Base-by-base conservation (phyloP, 2,888 invertebrate species). In the Eupithecia pulchellata region DNA sequence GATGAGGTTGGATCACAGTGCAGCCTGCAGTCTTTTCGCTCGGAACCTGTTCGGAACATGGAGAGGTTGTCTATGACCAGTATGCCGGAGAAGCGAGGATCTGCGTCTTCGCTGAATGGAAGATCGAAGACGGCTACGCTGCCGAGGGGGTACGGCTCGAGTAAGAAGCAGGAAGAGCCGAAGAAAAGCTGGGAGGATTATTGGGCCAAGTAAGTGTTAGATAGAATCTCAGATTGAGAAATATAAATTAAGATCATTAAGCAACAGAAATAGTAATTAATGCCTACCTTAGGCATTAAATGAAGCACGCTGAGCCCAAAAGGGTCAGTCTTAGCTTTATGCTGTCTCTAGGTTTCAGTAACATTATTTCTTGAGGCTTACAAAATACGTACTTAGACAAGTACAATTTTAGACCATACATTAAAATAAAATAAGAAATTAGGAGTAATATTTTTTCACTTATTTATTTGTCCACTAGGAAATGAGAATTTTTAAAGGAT, bases 161-260 rank as follows among this genome's bases (percentile, higher is more conserved):
- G 81, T 0, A 91, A 86, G 77, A 90, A 92, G 72, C 55, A 39
- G 29, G 69, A 70, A 13, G 72, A 72, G 20, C 63, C 64, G 39
- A 69, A 72, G 77, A 92, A 90, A 81, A 89, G 87, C 64, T 94
- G 94, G 94, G 93, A 94, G 74, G 93, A 93, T 25, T 94, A 94
- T 77, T 94, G 94, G 94, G 87, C 93, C 1, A 86, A 88, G 94
- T 94, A 81, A 91, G 69, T 69, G 13, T 27, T 27, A 52, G 25
- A 52, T 52, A 52, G 11, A 52, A 25, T 25, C 13, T 25, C 11
- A 52, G 13, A 2, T 36, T 39, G 5, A 5, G 36, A 65, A 25
- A 9, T 1, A 32, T 32, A 3, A 32, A 6, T 32, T 9, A 32
- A 32, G 32, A 8, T 5, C 6, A 32, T 8, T 1, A 36, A 9